phyloP scores from a whole-genome alignment of 2,797 vertebrate species.

The Cynopterus sphinx region DNA sequence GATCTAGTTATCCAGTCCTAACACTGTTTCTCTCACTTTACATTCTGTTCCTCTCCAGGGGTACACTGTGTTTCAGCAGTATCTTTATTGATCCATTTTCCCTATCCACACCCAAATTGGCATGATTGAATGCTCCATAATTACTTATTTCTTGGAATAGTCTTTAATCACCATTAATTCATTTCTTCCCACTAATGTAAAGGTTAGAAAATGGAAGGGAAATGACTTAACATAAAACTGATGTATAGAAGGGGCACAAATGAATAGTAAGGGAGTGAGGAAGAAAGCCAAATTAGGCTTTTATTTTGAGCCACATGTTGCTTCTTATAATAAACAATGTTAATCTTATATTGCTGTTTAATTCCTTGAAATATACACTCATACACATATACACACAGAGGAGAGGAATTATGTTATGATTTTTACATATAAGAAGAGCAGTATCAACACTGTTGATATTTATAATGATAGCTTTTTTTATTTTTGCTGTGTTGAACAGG shows the following conservation, averaged over 20 bases:
- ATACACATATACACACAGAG: not conserved
- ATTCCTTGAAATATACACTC: not conserved
- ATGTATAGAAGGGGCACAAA: not conserved
- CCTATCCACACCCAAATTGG: not conserved
- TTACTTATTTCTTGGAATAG: not conserved
- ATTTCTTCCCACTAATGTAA: not conserved
- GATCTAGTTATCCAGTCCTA: not conserved
- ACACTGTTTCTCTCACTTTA: not conserved
- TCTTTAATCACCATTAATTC: slow-evolving; percentile 23
- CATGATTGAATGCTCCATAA: not conserved
- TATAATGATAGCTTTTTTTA: slow-evolving; percentile 5
- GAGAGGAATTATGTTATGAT: not conserved
- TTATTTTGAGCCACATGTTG: not conserved
- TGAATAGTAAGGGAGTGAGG: not conserved
- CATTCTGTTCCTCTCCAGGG: not conserved
- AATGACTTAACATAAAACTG: not conserved
- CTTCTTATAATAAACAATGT: not conserved
- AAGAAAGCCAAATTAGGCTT: not conserved
- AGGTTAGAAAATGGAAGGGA: not conserved
- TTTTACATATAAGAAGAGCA: not conserved
- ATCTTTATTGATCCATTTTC: not conserved
- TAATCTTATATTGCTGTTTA: not conserved
- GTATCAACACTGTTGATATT: not conserved
- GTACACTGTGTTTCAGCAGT: not conserved
- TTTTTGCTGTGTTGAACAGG: not conserved